Base-by-base conservation (phyloP, 2,797 vertebrate species). In the Knipowitschia caucasica region DNA sequence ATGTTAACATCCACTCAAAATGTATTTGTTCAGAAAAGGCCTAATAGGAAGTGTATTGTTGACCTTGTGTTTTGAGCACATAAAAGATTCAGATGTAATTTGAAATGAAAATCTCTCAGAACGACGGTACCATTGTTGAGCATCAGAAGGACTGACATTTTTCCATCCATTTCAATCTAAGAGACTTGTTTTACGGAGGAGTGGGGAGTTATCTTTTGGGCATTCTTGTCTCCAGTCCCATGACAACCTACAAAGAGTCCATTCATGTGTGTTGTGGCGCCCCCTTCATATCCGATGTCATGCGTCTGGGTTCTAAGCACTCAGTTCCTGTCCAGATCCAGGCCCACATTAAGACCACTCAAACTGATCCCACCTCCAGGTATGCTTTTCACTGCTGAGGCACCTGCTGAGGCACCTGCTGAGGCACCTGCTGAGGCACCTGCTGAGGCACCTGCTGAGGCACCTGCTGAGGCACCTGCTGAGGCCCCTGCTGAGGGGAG, bases 161-260 rank as follows among this genome's bases (percentile, higher is more conserved):
- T 27, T 3, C 26, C 10, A 1, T 24, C 7, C 46, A 39, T 38
- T 45, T 52, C 30, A 44, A 67, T 52, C 34, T 7, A 25, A 52
- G 27, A 31, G 18, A 43, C 46, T 27, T 47, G 42, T 62, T 59
- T 65, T 52, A 43, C 47, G 10, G 61, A 77, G 81, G 78, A 83
- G 68, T 63, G 66, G 57, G 59, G 74, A 83, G 78, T 81, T 66
- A 80, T 79, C 72, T 85, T 83, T 81, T 80, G 77, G 73, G 67
- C 49, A 17, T 77, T 77, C 56, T 78, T 38, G 60, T 78, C 79
- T 86, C 81, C 69, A 80, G 80, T 86, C 82, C 69, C 77, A 79
- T 88, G 87, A 89, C 80, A 43, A 67, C 69, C 80, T 84, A 85
- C 89, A 90, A 86, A 87, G 87, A 77, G 57, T 71, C 78, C 72